These are phyloP conservation scores for Cordilura impudica DNA, from an alignment of 2,888 invertebrate species.

Conservation along the genomic window DNA sequence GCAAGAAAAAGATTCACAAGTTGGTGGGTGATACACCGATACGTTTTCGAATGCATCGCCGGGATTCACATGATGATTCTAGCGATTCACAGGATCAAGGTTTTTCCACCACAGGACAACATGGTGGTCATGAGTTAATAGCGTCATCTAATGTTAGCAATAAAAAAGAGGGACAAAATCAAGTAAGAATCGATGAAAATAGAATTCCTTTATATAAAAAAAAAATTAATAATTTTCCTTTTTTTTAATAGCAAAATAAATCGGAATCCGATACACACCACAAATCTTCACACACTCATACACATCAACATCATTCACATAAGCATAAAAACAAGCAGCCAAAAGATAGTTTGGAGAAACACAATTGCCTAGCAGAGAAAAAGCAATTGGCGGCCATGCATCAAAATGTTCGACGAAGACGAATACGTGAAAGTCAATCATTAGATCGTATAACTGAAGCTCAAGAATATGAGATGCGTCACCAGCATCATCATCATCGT, in stretches of 20 bases:
- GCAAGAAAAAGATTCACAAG: constrained; percentile 89
- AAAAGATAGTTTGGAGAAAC: constrained; percentile 71
- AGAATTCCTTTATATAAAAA: not conserved
- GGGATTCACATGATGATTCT: constrained; percentile 91
- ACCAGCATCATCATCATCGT: constrained; percentile 69
- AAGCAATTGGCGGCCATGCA: constrained; percentile 58
- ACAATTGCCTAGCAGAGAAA: constrained; percentile 70
- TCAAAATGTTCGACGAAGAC: constrained; percentile 80
- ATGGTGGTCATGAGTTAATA: constrained; percentile 66
- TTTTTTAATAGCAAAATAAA: constrained; percentile 67
- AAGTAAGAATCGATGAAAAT: constrained; percentile 65
- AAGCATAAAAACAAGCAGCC: constrained; percentile 69
- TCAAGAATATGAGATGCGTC: constrained; percentile 82
- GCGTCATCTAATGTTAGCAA: constrained; percentile 65
- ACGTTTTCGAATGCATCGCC: constrained; percentile 82
- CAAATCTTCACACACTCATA: constrained; percentile 66
- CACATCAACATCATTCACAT: constrained; percentile 50
- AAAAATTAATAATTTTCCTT: constrained; percentile 5
- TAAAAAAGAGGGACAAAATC: constrained; percentile 72
- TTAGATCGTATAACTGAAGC: constrained; percentile 91
- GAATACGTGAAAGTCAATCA: constrained; percentile 89
- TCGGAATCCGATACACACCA: constrained; percentile 72
- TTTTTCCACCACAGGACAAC: constrained; percentile 70
- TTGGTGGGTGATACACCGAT: constrained; percentile 81
- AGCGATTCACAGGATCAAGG: constrained; percentile 89